phyloP scores from a whole-genome alignment of 2,888 invertebrate genomes.

The Drosophila vallismaia region DNA sequence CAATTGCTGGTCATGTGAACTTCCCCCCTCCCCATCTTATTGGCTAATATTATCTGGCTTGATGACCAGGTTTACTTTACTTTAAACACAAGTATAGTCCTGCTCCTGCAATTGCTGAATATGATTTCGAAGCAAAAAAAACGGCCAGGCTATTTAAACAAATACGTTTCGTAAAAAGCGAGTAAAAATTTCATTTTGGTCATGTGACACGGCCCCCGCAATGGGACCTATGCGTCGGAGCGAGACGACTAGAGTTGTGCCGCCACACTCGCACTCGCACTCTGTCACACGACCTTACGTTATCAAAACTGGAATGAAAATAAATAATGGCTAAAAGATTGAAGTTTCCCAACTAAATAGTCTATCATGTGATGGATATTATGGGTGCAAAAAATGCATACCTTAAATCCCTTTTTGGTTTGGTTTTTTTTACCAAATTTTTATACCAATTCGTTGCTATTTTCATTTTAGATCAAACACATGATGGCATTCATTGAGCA shows the following conservation, averaged over 20 bases:
- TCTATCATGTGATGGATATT: slow-evolving; percentile 45
- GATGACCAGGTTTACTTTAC: background rate
- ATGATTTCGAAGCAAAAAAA: background rate
- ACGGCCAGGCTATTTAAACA: slow-evolving; percentile 3
- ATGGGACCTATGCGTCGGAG: slow-evolving; percentile 58
- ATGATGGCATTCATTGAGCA: slow-evolving; percentile 99
- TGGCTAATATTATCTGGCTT: background rate
- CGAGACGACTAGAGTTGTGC: slow-evolving; percentile 57
- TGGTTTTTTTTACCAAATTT: background rate
- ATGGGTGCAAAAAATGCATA: no score
- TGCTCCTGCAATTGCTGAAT: background rate
- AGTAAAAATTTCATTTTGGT: slow-evolving; percentile 59
- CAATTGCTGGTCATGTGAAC: slow-evolving; percentile 48
- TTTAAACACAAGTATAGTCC: background rate
- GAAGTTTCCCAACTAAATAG: background rate
- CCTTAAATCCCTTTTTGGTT: background rate
- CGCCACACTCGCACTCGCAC: slow-evolving; percentile 43
- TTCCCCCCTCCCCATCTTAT: slow-evolving; percentile 2
- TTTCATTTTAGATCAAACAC: slow-evolving; percentile 93
- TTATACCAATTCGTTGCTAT: no score
- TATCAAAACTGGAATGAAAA: slow-evolving; percentile 58
- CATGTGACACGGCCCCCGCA: slow-evolving; percentile 76
- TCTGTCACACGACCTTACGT: slow-evolving; percentile 51
- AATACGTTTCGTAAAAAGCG: slow-evolving; percentile 25
- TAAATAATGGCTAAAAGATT: slow-evolving; percentile 19